Evolutionary conservation across 2,113 vertebrate species (phyloP).

Genomic region (Thinocorus orbignyianus): DNA sequence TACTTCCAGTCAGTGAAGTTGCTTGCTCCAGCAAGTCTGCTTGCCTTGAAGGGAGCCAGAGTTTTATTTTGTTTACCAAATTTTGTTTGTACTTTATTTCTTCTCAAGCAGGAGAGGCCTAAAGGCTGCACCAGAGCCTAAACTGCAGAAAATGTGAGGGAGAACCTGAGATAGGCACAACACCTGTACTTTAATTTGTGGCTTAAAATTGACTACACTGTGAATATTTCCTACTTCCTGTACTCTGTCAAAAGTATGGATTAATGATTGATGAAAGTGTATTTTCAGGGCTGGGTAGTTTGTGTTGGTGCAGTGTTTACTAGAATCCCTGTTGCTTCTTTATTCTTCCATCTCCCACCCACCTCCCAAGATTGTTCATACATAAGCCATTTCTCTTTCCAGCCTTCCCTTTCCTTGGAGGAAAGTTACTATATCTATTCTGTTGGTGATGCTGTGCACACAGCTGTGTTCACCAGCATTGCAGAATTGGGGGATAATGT

Average conservation of each 20-base stretch:
- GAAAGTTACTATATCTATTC: not conserved
- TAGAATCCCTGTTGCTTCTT: not conserved
- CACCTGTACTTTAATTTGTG: not conserved
- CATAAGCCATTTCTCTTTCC: not conserved
- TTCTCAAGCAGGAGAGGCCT: not conserved
- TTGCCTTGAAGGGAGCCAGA: not conserved
- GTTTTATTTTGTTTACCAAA: not conserved
- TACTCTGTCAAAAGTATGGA: not conserved
- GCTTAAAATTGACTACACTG: not conserved
- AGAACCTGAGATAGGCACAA: not conserved
- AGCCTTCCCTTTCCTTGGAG: not conserved
- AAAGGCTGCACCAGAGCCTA: not conserved
- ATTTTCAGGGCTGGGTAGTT: not conserved
- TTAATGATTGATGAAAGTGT: constrained; percentile 31
- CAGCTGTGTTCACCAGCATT: not conserved
- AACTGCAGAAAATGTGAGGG: not conserved
- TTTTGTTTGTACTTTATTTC: not conserved
- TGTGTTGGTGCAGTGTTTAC: not conserved
- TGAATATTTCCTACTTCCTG: not conserved
- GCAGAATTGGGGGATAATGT: not conserved
- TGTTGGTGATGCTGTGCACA: not conserved
- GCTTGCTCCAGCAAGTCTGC: not conserved
- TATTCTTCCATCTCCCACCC: not conserved
- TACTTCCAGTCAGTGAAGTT: not conserved
- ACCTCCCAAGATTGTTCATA: not conserved